Percentiles rank a stretch among this genome's conserved stretches.
These are phyloP conservation scores for Coranthus polyacanthus DNA, from an alignment of 2,797 vertebrate genomes.

Conservation along the genomic window DNA sequence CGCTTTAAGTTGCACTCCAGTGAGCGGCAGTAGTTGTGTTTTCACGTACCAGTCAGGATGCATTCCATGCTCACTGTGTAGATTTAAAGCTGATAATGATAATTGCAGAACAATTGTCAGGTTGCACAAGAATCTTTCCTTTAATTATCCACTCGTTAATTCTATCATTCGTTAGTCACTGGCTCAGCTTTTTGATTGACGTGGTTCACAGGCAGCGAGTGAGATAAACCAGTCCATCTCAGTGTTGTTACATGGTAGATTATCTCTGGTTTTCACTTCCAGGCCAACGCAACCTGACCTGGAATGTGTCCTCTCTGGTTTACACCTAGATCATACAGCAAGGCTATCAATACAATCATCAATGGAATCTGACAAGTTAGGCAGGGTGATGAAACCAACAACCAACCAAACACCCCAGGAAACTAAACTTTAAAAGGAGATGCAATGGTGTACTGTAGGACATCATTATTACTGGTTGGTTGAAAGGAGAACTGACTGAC, in stretches of 20 bases:
- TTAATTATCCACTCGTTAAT: neutral
- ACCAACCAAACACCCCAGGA: conserved; percentile 16
- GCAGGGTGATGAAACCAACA: conserved; percentile 4
- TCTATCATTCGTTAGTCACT: too few relatives aligned
- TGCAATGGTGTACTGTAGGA: conserved; percentile 17
- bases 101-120: neutral
- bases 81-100: conserved; percentile 1
- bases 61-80: neutral
- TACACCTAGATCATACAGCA: too few relatives aligned
- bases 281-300: conserved; percentile 14
- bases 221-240: neutral
- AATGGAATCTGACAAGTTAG: conserved; percentile 4
- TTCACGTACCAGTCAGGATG: neutral
- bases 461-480: conserved; percentile 1
- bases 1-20: neutral
- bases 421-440: conserved; percentile 11
- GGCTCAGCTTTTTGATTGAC: conserved; percentile 20
- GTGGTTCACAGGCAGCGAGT: neutral
- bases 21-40: neutral
- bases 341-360: neutral
- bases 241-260: neutral
- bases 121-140: neutral
- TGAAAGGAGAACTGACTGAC: conserved; percentile 31
- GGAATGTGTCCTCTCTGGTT: conserved; percentile 15
- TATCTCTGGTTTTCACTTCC: neutral